Evolutionary conservation across 2,797 vertebrate species (phyloP).

Genomic region (Masticophis lateralis): DNA sequence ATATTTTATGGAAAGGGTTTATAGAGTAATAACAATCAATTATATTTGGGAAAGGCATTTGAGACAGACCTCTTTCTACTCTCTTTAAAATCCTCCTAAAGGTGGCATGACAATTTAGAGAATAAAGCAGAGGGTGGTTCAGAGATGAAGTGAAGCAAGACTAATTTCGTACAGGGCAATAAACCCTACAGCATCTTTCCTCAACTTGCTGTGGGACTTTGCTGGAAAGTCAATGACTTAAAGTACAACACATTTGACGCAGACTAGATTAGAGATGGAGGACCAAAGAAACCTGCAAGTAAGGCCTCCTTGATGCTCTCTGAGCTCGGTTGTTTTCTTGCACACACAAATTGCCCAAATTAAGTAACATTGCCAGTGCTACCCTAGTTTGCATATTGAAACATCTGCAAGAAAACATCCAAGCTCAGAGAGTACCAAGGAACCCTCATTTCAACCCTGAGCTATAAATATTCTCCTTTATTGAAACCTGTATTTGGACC

Average conservation of each 20-base stretch:
- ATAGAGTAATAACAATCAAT: conserved; percentile 56
- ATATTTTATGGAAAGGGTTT: conserved; percentile 50
- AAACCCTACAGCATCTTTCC: neutral
- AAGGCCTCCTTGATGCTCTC: neutral
- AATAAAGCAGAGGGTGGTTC: conserved; percentile 15
- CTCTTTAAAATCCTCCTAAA: neutral
- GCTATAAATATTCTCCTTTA: neutral
- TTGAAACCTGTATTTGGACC: neutral
- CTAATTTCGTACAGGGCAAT: conserved; percentile 13
- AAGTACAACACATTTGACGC: neutral
- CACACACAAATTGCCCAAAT: neutral
- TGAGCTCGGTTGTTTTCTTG: neutral
- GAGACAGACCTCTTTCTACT: conserved; percentile 19
- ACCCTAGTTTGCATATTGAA: neutral
- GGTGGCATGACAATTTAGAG: conserved; percentile 4
- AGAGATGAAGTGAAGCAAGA: conserved; percentile 24
- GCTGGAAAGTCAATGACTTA: neutral
- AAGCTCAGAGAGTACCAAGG: neutral
- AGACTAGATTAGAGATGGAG: neutral
- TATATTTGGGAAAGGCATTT: conserved; percentile 47
- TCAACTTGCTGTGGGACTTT: neutral
- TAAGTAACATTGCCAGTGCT: neutral
- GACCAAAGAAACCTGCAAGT: neutral
- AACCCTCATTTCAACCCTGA: neutral
- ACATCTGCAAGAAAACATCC: neutral